Evolutionary conservation across 1,140 invertebrate genomes (phyloP).

Genomic region (Lordiphosa stackelbergi): DNA sequence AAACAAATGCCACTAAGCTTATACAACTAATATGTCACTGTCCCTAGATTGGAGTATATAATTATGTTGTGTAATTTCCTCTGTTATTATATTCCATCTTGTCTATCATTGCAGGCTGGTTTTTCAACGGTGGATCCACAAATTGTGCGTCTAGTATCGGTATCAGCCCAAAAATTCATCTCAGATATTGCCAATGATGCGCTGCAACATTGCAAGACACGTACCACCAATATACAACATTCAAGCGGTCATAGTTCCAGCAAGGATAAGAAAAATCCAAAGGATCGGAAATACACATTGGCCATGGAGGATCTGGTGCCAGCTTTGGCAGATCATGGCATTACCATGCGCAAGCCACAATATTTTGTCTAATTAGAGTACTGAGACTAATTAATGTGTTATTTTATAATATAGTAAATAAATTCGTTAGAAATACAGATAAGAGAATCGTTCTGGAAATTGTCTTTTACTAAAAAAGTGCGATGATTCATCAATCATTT

Average conservation of each 20-base stretch:
- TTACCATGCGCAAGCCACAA: constrained; percentile 95
- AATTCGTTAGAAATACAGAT: no score
- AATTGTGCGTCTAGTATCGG: constrained; percentile 89
- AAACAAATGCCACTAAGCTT: no score
- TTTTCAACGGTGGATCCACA: constrained; percentile 94
- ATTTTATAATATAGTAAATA: not conserved
- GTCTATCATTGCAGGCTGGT: constrained; percentile 80
- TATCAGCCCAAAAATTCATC: constrained; percentile 97
- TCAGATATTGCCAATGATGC: constrained; percentile 98
- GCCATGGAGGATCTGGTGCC: constrained; percentile 97
- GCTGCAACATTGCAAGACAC: constrained; percentile 95
- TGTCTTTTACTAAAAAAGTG: no score
- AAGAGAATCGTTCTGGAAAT: no score
- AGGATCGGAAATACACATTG: constrained; percentile 93
- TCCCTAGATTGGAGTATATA: no score
- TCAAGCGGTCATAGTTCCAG: constrained; percentile 70
- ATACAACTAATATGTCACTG: no score
- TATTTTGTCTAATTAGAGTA: constrained; percentile 79
- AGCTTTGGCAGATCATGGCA: constrained; percentile 95
- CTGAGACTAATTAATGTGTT: not conserved
- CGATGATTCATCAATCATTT: not conserved
- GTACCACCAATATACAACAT: constrained; percentile 84
- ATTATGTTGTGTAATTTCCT: no score
- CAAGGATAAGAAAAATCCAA: constrained; percentile 77
- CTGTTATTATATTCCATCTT: no score